Conservation (phyloP, 2,888 invertebrate species). For the Drosophila kanekoi region DNA sequence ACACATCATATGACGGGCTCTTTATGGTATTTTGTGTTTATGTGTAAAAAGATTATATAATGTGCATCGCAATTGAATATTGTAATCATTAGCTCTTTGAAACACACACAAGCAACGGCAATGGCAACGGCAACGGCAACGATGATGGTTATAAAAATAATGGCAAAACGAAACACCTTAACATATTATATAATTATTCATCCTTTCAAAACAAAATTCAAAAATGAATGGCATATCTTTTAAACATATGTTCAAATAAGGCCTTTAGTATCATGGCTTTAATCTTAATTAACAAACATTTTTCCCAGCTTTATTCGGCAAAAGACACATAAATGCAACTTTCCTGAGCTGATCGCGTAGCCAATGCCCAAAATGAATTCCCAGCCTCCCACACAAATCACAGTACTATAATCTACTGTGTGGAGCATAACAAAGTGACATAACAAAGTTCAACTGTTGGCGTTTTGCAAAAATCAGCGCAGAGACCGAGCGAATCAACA, state of each 20-base stretch:
- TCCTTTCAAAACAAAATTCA: constrained; percentile 10
- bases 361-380: constrained; percentile 12
- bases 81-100: constrained; percentile 35
- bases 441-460: constrained; percentile 77
- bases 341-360: constrained; percentile 11
- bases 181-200: constrained; percentile 11
- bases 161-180: constrained; percentile 4
- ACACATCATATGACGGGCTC: constrained; percentile 33
- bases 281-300: constrained; percentile 20
- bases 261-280: constrained; percentile 16
- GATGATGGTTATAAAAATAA: constrained; percentile 27
- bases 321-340: constrained; percentile 30
- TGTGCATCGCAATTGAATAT: constrained; percentile 47
- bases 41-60: constrained; percentile 43
- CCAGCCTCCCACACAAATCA: constrained; percentile 63
- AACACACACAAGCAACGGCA: constrained; percentile 2
- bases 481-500: constrained; percentile 42
- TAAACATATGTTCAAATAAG: not conserved
- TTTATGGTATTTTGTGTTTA: constrained; percentile 22
- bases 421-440: constrained; percentile 70
- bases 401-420: constrained; percentile 26
- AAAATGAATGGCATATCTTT: constrained; percentile 14
- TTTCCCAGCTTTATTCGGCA: constrained; percentile 20
- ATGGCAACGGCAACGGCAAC: constrained; percentile 13
- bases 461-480: constrained; percentile 58